Conservation (phyloP, 2,113 vertebrate genomes). For the Taurulus bubalis region DNA sequence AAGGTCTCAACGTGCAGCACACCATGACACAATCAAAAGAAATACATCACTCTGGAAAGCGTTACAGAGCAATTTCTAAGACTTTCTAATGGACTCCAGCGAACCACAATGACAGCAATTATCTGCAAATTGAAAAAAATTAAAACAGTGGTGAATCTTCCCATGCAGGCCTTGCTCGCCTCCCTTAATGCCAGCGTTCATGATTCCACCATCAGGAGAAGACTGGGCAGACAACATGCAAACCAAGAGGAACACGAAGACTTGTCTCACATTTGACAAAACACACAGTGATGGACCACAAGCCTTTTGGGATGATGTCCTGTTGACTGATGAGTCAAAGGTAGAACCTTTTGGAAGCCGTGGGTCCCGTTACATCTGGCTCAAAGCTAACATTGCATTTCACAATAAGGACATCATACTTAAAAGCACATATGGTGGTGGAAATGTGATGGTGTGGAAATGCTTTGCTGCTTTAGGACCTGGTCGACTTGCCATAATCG, state of each 20-base stretch:
- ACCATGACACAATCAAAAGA: background rate
- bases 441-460: background rate
- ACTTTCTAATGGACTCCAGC: background rate
- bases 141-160: slow-evolving; percentile 7
- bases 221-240: background rate
- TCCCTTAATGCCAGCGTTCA: background rate
- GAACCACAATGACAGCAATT: slow-evolving; percentile 16
- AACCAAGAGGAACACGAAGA: no score
- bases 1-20: background rate
- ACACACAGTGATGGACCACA: background rate
- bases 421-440: background rate
- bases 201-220: background rate
- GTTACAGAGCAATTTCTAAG: background rate
- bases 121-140: background rate
- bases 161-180: background rate
- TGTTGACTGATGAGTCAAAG: background rate
- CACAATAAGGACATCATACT: background rate
- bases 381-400: background rate
- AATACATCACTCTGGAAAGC: slow-evolving; percentile 8
- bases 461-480: background rate
- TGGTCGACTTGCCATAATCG: background rate
- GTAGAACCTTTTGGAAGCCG: background rate
- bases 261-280: background rate
- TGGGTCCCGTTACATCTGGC: background rate
- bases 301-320: background rate